Base-by-base conservation (phyloP, 2,888 invertebrate species). In the Amphipoea oculea region DNA sequence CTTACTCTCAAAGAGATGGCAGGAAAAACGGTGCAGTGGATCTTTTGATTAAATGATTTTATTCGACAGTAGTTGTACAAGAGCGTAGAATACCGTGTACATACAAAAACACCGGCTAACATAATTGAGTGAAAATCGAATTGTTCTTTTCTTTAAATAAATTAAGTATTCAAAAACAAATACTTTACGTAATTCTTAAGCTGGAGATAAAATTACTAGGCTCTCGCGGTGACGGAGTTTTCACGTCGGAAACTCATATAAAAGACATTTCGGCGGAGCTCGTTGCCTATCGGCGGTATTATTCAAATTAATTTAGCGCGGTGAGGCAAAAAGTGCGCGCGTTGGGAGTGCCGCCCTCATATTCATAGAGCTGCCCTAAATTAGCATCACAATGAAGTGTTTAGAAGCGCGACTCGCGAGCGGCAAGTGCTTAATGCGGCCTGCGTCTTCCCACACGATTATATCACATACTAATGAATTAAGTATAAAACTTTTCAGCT, bases 381-480 rank as follows among this genome's bases (percentile, higher is more conserved):
- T 96, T 97, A 96, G 96, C 96, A 96, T 96, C 94, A 96, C 96
- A 96, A 97, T 96, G 96, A 96, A 96, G 95, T 95, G 96, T 95
- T 40, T 93, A 93, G 94, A 93, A 90, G 94, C 93, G 94, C 93
- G 94, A 93, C 89, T 94, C 93, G 94, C 93, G 94, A 93, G 94
- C 93, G 94, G 94, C 94, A 94, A 95, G 95, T 94, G 94, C 94
- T 95, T 95, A 96, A 95, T 93, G 94, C 95, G 93, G 92, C 92
- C 95, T 95, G 94, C 94, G 93, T 94, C 94, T 95, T 94, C 94
- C 93, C 95, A 95, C 94, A 94, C 94, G 94, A 93, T 92, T 94
- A 93, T 94, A 94, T 95, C 94, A 95, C 94, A 94, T 93, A 93
- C 93, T 95, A 95, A 96, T 95, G 92, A 95, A 95, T 95, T 95